Evolutionary conservation across 2,888 invertebrate genomes (phyloP).

Genomic region (Scaptodrosophila latifasciaeformis): DNA sequence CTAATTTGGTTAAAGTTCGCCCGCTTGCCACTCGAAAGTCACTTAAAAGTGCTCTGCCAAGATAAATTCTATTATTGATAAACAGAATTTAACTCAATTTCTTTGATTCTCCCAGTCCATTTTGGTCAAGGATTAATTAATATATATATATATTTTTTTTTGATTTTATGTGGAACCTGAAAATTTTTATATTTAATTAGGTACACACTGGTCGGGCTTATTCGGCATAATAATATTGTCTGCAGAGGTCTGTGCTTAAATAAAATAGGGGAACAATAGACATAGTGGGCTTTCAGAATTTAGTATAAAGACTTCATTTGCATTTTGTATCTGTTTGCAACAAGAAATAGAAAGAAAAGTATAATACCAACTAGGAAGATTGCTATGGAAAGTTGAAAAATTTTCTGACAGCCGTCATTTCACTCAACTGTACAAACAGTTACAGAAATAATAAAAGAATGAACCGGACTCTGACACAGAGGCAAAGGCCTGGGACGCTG

Average conservation of each 20-base stretch:
- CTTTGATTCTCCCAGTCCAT: no score
- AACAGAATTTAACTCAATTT: no score
- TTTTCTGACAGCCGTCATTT: conserved; percentile 43
- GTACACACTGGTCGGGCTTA: no score
- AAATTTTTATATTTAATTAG: no score
- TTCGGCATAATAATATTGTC: no score
- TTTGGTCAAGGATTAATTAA: no score
- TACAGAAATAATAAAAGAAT: conserved; percentile 46
- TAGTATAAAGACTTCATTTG: conserved; percentile 50
- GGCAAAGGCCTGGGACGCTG: conserved; percentile 1
- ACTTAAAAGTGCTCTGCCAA: conserved; percentile 4
- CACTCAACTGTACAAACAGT: conserved; percentile 66
- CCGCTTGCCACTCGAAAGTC: conserved; percentile 6
- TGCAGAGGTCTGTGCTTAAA: no score
- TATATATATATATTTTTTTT: no score
- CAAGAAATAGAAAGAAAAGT: conserved; percentile 4
- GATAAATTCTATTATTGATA: no score
- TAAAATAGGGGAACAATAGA: conserved; percentile 9
- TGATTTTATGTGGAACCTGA: no score
- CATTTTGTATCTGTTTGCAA: conserved; percentile 25
- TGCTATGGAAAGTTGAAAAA: conserved; percentile 11
- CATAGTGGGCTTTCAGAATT: conserved; percentile 18
- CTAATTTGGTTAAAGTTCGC: neutral
- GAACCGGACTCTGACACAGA: neutral
- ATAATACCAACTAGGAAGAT: no score